Conservation (phyloP, 2,113 vertebrate genomes). For the Uria aalge region DNA sequence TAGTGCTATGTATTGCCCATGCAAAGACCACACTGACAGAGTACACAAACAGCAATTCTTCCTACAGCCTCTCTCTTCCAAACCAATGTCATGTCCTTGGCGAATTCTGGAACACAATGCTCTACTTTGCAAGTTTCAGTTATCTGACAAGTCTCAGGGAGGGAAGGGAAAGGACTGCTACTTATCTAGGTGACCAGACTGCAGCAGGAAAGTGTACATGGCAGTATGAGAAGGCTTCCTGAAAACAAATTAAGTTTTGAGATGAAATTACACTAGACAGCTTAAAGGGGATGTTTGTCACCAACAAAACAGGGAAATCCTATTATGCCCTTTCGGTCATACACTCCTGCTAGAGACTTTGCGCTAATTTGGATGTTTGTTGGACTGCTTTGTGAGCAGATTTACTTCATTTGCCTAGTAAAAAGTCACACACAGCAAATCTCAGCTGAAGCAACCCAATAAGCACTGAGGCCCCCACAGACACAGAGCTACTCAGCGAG, state of each 20-base stretch:
- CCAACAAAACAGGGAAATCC: not conserved
- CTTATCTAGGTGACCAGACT: not conserved
- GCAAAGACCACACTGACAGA: not conserved
- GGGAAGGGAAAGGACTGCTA: not conserved
- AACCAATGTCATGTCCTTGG: fast-evolving
- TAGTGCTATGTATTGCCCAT: not conserved
- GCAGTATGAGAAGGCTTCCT: not conserved
- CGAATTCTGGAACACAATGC: not conserved
- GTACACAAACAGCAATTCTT: not conserved
- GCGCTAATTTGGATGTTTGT: not conserved
- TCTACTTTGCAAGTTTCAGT: not conserved
- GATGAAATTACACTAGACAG: not conserved
- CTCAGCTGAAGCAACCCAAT: not conserved
- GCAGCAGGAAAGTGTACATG: not conserved
- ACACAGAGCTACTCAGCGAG: not conserved
- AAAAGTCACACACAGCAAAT: not conserved
- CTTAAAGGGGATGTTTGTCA: not conserved
- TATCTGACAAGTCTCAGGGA: not conserved
- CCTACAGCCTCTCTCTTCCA: not conserved
- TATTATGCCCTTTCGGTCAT: not conserved
- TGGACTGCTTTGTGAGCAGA: not conserved
- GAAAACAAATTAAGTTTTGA: not conserved
- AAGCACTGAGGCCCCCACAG: not conserved
- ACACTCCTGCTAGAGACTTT: not conserved
- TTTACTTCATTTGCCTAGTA: not conserved